phyloP scores from a whole-genome alignment of 2,113 vertebrate species.

The Muscicapa adusta region DNA sequence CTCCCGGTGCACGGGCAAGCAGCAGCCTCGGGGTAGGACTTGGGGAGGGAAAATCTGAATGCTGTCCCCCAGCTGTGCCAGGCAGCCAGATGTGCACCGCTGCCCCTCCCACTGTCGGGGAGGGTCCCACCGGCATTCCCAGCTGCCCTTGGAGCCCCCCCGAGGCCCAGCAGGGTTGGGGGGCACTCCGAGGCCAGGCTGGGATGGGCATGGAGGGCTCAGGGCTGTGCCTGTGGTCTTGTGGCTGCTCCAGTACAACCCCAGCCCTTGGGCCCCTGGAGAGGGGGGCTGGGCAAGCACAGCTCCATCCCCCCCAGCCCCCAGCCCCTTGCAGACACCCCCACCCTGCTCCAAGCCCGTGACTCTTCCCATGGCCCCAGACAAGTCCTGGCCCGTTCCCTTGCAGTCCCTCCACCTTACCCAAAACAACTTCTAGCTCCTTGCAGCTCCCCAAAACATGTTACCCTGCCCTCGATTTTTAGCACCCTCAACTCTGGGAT shows the following conservation, averaged over 20 bases:
- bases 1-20: not conserved
- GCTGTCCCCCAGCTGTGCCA: not conserved
- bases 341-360: not conserved
- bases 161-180: not conserved
- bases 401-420: not conserved
- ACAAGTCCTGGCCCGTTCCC: not conserved
- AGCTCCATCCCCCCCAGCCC: not conserved
- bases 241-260: not conserved
- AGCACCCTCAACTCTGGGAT: not conserved
- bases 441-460: not conserved
- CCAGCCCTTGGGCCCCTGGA: not conserved
- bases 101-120: rapidly evolving
- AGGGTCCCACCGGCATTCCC: not conserved
- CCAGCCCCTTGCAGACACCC: not conserved
- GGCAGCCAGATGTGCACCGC: not conserved
- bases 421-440: not conserved
- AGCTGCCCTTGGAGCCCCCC: not conserved
- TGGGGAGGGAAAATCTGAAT: not conserved
- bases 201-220: rapidly evolving
- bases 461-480: no score
- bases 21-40: not conserved
- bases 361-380: not conserved
- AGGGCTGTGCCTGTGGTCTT: not conserved
- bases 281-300: not conserved
- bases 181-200: not conserved